A percentile compares a stretch with the other conserved stretches of the same genome.
Evolutionary conservation across 2,797 vertebrate species (phyloP).

Genomic region (Microchirus variegatus): DNA sequence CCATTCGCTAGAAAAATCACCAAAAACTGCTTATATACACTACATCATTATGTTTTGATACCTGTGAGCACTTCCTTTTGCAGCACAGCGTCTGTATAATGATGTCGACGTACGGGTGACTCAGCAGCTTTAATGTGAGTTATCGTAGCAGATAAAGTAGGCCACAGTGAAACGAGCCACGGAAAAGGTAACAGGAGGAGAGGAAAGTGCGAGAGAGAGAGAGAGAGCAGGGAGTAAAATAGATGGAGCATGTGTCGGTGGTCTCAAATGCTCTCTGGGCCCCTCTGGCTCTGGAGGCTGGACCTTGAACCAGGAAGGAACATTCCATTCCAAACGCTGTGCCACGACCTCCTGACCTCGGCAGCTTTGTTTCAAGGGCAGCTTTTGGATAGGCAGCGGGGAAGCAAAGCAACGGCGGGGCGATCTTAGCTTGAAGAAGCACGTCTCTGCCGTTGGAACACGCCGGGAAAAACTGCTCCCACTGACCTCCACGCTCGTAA

Average conservation of each 20-base stretch:
- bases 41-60: neutral
- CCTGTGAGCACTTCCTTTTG: conserved; percentile 9
- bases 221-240: conserved; percentile 47
- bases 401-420: conserved; percentile 54
- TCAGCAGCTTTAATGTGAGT: conserved; percentile 21
- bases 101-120: conserved; percentile 9
- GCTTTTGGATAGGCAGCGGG: conserved; percentile 63
- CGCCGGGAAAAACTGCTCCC: conserved; percentile 59
- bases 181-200: conserved; percentile 24
- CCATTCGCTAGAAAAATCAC: too few relatives aligned
- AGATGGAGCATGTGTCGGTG: conserved; percentile 62
- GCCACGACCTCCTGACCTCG: conserved; percentile 62
- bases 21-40: too few relatives aligned
- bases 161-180: conserved; percentile 14
- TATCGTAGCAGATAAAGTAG: conserved; percentile 3
- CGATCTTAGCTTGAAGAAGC: conserved; percentile 56
- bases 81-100: conserved; percentile 6
- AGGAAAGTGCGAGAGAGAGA: conserved; percentile 32
- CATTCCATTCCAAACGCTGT: conserved; percentile 75
- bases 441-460: conserved; percentile 57
- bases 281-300: conserved; percentile 67
- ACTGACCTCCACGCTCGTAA: conserved; percentile 59
- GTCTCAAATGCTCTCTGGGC: conserved; percentile 69
- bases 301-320: conserved; percentile 77
- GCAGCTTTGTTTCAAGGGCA: conserved; percentile 70